phyloP scores from a whole-genome alignment of 2,113 vertebrate species.

The Arvicanthis niloticus region DNA sequence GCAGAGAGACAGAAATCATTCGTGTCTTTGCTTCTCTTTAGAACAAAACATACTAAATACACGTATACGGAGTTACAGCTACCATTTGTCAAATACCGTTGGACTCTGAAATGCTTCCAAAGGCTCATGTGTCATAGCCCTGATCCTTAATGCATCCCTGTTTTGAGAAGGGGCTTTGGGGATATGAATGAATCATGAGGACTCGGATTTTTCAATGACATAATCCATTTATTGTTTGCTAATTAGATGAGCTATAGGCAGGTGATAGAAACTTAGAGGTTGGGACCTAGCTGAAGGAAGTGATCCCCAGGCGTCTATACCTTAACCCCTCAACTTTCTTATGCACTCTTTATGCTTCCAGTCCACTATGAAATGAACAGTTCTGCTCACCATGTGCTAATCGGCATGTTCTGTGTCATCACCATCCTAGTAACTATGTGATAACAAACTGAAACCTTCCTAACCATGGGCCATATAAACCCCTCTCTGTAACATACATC shows the following conservation, averaged over 20 bases:
- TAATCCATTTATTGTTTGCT: neutral
- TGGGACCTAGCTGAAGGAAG: neutral
- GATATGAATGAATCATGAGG: neutral
- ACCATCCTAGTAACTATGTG: neutral
- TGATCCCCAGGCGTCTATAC: neutral
- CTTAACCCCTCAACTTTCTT: neutral
- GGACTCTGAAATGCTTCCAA: neutral
- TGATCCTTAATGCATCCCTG: no score
- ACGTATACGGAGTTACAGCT: neutral
- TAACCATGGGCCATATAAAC: neutral
- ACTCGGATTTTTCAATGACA: neutral
- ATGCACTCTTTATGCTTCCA: no score
- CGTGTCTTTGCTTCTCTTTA: neutral
- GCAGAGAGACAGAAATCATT: accelerated
- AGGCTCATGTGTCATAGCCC: neutral
- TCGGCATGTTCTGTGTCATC: neutral
- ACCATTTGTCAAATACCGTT: neutral
- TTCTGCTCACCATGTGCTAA: neutral
- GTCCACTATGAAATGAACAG: no score
- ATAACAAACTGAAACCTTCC: neutral
- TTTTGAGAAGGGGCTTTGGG: neutral
- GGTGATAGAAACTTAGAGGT: no score
- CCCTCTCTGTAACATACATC: neutral
- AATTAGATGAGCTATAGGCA: neutral
- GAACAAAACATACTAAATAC: neutral